A percentile compares a stretch with the other conserved stretches of the same genome.
These are phyloP conservation scores for Coregonus suidteri DNA, from an alignment of 2,797 vertebrate genomes.

Conservation along the genomic window DNA sequence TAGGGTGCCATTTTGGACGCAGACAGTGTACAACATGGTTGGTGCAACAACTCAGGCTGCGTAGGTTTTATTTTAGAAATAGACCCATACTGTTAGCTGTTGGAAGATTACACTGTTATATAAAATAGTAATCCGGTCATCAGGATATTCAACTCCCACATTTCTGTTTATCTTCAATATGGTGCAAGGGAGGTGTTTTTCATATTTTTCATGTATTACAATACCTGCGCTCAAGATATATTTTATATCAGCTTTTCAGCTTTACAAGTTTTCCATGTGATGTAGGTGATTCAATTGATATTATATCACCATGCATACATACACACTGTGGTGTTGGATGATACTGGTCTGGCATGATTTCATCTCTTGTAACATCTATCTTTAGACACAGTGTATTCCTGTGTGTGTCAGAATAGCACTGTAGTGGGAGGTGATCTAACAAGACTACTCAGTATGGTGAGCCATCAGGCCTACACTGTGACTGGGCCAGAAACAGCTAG, in stretches of 20 bases:
- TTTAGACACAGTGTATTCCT: not conserved
- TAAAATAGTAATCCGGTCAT: conserved; percentile 36
- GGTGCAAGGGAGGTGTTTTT: conserved; percentile 11
- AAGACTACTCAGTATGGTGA: conserved; percentile 48
- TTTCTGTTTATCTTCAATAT: conserved; percentile 30
- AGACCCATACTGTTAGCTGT: conserved; percentile 19
- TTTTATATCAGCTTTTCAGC: not conserved
- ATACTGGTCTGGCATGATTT: not conserved
- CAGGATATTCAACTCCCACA: conserved; percentile 36
- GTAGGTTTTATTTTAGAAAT: conserved; percentile 28
- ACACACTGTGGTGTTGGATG: not conserved
- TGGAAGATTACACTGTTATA: conserved; percentile 34
- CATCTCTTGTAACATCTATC: not conserved
- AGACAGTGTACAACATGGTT: conserved; percentile 18
- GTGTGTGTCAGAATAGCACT: conserved; percentile 14
- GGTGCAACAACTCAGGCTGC: not conserved
- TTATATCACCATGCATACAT: not conserved
- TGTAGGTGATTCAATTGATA: not conserved
- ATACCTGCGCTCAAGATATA: not conserved
- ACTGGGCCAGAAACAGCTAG: conserved; percentile 51
- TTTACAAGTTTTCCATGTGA: too few relatives aligned
- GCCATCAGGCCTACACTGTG: conserved; percentile 36
- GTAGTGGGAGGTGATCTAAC: not conserved
- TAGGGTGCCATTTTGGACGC: not conserved
- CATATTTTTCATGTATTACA: too few relatives aligned